Evolutionary conservation across 2,113 vertebrate species (phyloP).

Genomic region (Paramisgurnus dabryanus): DNA sequence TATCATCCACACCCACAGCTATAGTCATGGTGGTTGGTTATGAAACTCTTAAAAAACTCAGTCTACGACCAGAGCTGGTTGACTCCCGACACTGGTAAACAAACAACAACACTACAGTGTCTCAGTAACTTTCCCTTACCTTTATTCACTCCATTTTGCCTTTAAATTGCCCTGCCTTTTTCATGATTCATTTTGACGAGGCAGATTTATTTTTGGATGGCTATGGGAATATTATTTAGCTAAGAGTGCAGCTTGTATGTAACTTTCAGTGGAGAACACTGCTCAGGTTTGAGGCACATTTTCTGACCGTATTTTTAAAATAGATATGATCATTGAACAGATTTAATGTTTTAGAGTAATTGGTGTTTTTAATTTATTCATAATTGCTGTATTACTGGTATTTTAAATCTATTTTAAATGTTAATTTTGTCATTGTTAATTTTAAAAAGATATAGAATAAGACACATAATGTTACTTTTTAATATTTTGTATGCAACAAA

Average conservation of each 20-base stretch:
- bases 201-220: conserved; percentile 6
- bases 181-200: conserved; percentile 6
- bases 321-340: background rate
- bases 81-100: conserved; percentile 88
- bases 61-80: conserved; percentile 88
- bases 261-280: conserved; percentile 8
- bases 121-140: background rate
- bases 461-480: background rate
- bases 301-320: background rate
- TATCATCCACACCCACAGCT: conserved; percentile 89
- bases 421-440: background rate
- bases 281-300: conserved; percentile 31
- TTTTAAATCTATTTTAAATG: background rate
- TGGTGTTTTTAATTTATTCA: conserved; percentile 38
- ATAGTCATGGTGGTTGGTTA: conserved; percentile 95
- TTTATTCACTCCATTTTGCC: conserved; percentile 15
- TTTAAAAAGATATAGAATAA: background rate
- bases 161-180: conserved; percentile 39
- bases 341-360: conserved; percentile 13
- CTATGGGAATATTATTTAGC: background rate
- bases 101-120: background rate
- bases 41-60: conserved; percentile 94
- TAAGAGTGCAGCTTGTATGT: conserved; percentile 1
- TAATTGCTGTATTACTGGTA: conserved; percentile 2
- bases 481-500: background rate